These are phyloP conservation scores for Progne subis DNA, from an alignment of 2,113 vertebrate species.

Conservation along the genomic window DNA sequence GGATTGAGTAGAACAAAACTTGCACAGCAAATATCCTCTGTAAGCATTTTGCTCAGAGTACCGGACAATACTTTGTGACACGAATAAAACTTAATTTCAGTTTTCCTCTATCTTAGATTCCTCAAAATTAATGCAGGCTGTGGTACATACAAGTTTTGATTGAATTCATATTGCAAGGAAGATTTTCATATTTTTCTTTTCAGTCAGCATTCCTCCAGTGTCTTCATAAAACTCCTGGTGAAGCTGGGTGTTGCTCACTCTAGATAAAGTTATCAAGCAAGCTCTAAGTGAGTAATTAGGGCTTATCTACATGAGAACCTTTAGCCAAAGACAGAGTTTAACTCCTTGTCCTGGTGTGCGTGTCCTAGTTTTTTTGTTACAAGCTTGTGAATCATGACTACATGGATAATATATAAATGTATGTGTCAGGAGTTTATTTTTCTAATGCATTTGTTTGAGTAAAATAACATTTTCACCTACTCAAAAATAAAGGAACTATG, in stretches of 20 bases:
- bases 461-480: neutral
- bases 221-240: neutral
- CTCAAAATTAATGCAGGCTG: neutral
- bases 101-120: neutral
- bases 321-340: neutral
- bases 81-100: neutral
- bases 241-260: neutral
- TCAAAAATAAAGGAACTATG: neutral
- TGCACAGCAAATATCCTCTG: neutral
- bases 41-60: neutral
- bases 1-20: neutral
- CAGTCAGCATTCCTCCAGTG: neutral
- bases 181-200: neutral
- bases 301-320: neutral
- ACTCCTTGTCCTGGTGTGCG: neutral
- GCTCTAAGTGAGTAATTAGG: neutral
- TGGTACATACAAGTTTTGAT: neutral
- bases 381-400: neutral
- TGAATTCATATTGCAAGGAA: neutral
- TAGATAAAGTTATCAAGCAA: neutral
- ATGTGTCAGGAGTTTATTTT: neutral
- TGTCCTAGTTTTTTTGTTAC: neutral
- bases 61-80: neutral
- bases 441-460: neutral
- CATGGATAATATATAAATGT: neutral